phyloP scores from a whole-genome alignment of 2,113 vertebrate species.

The Aleadryas rufinucha region DNA sequence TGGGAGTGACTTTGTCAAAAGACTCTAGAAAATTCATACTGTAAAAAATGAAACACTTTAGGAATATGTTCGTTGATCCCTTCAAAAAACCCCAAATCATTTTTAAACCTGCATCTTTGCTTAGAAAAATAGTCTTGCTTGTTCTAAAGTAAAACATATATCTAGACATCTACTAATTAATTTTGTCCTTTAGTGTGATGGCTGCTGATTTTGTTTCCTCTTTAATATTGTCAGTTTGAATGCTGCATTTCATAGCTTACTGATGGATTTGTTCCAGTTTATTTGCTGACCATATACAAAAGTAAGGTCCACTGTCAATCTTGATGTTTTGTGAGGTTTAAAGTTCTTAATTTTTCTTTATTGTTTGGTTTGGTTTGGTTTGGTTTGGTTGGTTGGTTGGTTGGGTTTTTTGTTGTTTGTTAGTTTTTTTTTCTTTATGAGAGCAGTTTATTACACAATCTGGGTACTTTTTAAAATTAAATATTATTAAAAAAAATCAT shows the following conservation, averaged over 20 bases:
- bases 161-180: background rate
- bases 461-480: background rate
- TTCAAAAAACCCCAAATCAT: background rate
- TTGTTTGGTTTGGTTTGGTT: too few relatives aligned
- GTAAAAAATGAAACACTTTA: background rate
- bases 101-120: background rate
- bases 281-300: background rate
- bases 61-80: background rate
- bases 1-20: background rate
- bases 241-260: background rate
- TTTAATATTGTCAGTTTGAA: background rate
- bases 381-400: too few relatives aligned
- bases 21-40: background rate
- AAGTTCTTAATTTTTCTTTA: background rate
- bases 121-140: background rate
- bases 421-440: background rate
- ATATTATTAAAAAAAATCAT: background rate
- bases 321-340: background rate
- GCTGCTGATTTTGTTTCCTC: background rate
- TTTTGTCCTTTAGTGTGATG: background rate
- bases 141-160: background rate
- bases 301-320: rapidly evolving
- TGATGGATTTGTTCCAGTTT: background rate
- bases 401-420: background rate
- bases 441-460: background rate